Conservation (phyloP, 2,888 invertebrate genomes). For the Luffia ferchaultella region DNA sequence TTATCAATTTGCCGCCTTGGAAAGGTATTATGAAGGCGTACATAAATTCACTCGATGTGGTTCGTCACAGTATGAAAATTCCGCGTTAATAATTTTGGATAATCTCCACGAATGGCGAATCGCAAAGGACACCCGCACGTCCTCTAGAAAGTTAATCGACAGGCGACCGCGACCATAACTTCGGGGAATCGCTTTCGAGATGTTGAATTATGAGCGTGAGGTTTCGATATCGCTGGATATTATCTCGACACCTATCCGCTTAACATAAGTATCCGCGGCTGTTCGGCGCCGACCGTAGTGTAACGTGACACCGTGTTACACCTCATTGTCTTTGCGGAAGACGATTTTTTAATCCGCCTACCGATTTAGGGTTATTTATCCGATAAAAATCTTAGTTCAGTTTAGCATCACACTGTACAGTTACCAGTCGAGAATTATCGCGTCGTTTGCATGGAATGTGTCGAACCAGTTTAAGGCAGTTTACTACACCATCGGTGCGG, state of each 20-base stretch:
- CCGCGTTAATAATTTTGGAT: neutral
- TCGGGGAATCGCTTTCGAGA: conserved; percentile 3
- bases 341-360: no score
- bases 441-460: no score
- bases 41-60: neutral
- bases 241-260: neutral
- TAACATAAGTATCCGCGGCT: neutral
- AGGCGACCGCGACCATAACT: neutral
- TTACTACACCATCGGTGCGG: no score
- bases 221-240: conserved; percentile 1
- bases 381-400: no score
- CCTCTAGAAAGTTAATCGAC: neutral
- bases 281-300: neutral
- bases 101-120: neutral
- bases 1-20: no score
- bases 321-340: no score
- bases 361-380: no score
- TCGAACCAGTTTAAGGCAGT: no score
- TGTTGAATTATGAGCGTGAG: conserved; percentile 2
- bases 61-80: neutral
- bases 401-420: no score
- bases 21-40: no score
- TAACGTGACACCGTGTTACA: neutral
- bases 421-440: no score
- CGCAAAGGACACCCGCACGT: neutral